These are phyloP conservation scores for Heliopora coerulea DNA, from an alignment of 92 coral and sea anemone genomes.

Conservation along the genomic window DNA sequence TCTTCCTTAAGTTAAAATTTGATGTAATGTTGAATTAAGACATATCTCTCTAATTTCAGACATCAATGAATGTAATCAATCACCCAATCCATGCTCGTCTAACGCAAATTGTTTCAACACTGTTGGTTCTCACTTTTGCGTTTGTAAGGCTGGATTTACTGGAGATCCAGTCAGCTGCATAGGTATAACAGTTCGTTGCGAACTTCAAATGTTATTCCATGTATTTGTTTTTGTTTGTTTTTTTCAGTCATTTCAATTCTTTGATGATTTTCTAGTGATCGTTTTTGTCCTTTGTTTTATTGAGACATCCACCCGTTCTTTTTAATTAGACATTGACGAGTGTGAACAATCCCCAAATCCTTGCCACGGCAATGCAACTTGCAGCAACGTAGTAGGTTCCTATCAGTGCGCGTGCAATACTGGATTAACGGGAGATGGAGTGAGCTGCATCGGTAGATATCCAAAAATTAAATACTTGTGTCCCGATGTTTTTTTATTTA, in stretches of 20 bases:
- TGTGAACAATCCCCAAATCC: neutral
- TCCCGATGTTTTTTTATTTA: no score
- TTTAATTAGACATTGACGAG: neutral
- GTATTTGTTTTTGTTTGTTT: no score
- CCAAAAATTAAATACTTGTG: no score
- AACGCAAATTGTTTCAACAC: slow-evolving; percentile 43
- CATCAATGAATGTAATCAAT: slow-evolving; percentile 19
- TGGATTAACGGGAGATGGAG: no score
- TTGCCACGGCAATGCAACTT: slow-evolving; percentile 32
- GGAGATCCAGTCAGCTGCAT: neutral
- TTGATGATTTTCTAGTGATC: no score
- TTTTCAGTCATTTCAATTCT: no score
- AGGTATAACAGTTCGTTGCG: slow-evolving; percentile 30
- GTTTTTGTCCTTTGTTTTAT: no score
- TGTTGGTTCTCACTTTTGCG: slow-evolving; percentile 39
- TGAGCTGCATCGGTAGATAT: no score
- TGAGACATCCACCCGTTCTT: no score
- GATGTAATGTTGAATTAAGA: neutral
- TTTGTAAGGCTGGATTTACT: slow-evolving; percentile 38
- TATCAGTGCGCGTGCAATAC: slow-evolving; percentile 48
- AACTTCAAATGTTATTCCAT: neutral
- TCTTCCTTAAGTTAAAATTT: no score
- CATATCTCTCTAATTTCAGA: neutral
- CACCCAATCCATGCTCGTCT: slow-evolving; percentile 12
- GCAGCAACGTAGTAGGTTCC: slow-evolving; percentile 54